Evolutionary conservation across 1,140 invertebrate species (phyloP), one percentile per base, ranked within the genome.

Genomic region (Colletes gigas): DNA sequence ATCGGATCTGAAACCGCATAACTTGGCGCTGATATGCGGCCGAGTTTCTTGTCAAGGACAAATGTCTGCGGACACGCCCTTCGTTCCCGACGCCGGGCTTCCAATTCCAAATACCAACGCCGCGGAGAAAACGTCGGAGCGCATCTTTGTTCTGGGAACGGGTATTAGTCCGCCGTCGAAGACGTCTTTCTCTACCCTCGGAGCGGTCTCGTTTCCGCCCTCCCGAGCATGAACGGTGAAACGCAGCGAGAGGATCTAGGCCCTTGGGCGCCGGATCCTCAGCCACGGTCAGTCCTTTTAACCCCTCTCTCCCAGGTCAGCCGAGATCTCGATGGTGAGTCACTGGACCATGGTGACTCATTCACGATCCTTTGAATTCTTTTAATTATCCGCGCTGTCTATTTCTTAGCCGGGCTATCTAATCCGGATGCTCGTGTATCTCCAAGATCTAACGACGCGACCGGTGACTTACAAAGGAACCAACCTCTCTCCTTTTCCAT

Each of bases 121-220:
- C 59, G 66, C 67, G 19, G 55, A 41, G 60, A 41, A 63, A 63
- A 63, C 15, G 60, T 17, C 10, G 54, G 66, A 65, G 69, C 50
- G 74, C 59, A 78, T 85, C 83, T 77, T 84, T 85, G 73, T 84
- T 78, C 41, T 62, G 59, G 57, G 75, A 82, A 77, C 69, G 73
- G 59, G 54, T 65, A 83, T 79, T 82, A 60, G 66, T 57, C 73
- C 67, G 67, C 52, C 57, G 84, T 77, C 73, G 21, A 75, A 19
- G 30, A 47, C 55, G 65, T 85, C 83, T 70, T 78, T 82, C 52
- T 85, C 73, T 74, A 78, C 66, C 75, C 83, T 74, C 77, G 72
- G 14, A 71, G 84, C 84, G 69, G 81, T 81, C 81, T 77, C 84
- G 77, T 83, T 86, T 87, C 81, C 81, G 77, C 85, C 84, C 85